phyloP scores from a whole-genome alignment of 2,113 vertebrate genomes.

The Canis aureus region DNA sequence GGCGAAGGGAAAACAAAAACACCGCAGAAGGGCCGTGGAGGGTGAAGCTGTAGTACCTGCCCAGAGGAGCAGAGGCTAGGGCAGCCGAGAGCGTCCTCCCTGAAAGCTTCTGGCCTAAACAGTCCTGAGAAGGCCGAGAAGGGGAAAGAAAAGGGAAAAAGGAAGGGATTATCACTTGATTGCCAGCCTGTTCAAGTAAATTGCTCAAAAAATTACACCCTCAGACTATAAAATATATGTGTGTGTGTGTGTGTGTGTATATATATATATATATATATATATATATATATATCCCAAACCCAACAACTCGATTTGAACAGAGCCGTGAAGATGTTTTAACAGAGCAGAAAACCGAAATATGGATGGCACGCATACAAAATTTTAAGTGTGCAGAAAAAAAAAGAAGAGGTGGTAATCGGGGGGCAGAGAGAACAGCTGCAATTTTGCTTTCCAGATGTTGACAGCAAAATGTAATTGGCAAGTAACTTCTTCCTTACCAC shows the following conservation, averaged over 20 bases:
- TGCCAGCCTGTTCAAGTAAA: constrained; percentile 47
- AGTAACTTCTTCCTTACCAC: constrained; percentile 23
- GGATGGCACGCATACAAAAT: constrained; percentile 72
- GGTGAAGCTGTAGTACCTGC: constrained; percentile 72
- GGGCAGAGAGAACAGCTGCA: constrained; percentile 72
- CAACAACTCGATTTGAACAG: constrained; percentile 67
- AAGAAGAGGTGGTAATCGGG: constrained; percentile 56
- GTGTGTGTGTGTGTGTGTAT: too few species aligned
- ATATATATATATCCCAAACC: not conserved
- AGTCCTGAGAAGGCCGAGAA: not conserved
- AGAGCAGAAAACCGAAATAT: constrained; percentile 61
- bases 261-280: not conserved
- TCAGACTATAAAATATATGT: constrained; percentile 42
- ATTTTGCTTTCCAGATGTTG: constrained; percentile 79
- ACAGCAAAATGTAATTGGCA: constrained; percentile 77
- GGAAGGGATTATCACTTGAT: not conserved
- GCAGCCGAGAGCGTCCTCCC: not conserved
- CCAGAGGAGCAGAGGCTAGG: not conserved
- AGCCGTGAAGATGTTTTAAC: constrained; percentile 69
- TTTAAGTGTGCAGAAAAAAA: constrained; percentile 61
- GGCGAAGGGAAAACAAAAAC: constrained; percentile 87
- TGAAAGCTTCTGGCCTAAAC: not conserved
- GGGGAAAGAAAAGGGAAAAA: not conserved
- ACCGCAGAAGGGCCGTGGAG: constrained; percentile 77
- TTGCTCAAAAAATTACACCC: constrained; percentile 46